These are phyloP conservation scores for Pristionchus pacificus DNA, from an alignment of 1,140 invertebrate species.

Conservation along the genomic window DNA sequence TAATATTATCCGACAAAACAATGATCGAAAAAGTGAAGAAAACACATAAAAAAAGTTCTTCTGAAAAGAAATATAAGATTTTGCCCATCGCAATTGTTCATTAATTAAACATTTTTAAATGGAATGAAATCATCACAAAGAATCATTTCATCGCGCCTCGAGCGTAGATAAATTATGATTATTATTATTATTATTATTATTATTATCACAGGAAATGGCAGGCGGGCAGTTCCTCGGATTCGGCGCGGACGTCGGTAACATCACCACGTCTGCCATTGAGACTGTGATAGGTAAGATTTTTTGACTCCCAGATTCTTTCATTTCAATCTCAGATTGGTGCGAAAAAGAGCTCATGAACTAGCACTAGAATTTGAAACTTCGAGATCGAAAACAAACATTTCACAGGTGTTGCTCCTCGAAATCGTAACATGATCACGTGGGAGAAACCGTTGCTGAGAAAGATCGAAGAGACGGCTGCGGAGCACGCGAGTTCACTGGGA, in stretches of 20 bases:
- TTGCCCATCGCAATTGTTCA: neutral
- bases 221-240: slow-evolving; percentile 55
- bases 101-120: slow-evolving; percentile 1
- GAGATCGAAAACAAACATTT: too few relatives aligned
- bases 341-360: neutral
- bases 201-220: slow-evolving; percentile 52
- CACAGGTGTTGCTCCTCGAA: slow-evolving; percentile 52
- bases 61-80: neutral
- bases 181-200: slow-evolving; percentile 26
- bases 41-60: neutral
- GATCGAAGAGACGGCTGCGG: slow-evolving; percentile 56
- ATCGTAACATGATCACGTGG: slow-evolving; percentile 56
- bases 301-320: neutral
- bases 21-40: neutral
- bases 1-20: neutral
- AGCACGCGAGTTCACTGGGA: slow-evolving; percentile 52
- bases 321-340: neutral
- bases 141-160: too few relatives aligned
- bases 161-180: too few relatives aligned
- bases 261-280: slow-evolving; percentile 51
- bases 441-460: slow-evolving; percentile 55
- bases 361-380: too few relatives aligned
- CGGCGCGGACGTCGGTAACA: slow-evolving; percentile 55
- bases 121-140: too few relatives aligned
- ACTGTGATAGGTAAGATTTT: slow-evolving; percentile 48